phyloP scores from a whole-genome alignment of 2,888 invertebrate genomes.

The Leistus spinibarbis region DNA sequence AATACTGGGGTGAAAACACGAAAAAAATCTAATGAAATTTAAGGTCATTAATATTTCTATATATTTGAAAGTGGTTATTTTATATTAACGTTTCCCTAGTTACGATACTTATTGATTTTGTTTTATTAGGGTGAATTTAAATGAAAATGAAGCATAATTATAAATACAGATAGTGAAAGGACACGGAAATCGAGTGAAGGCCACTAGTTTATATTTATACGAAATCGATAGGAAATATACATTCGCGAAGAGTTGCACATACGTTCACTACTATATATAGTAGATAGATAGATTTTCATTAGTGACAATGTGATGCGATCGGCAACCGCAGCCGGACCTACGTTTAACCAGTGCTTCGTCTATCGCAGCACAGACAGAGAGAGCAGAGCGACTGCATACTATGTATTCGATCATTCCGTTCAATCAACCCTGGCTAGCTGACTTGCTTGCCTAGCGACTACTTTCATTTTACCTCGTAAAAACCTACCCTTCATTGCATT shows the following conservation, averaged over 20 bases:
- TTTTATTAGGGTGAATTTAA: no score
- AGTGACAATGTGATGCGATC: not conserved
- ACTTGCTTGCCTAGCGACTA: not conserved
- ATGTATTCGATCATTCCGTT: not conserved
- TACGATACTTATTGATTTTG: no score
- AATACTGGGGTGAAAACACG: no score
- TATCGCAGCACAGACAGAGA: not conserved
- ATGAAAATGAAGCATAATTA: no score
- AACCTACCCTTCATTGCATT: constrained; percentile 28
- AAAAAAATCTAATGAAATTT: no score
- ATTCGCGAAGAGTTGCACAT: not conserved
- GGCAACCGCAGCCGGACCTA: not conserved
- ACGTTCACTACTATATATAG: not conserved
- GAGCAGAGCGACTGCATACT: not conserved
- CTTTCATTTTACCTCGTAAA: constrained; percentile 28
- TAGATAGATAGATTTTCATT: not conserved
- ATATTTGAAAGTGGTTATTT: no score
- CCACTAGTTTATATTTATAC: no score
- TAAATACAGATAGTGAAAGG: no score
- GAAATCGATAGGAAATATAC: not conserved
- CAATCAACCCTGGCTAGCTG: not conserved
- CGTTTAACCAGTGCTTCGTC: not conserved
- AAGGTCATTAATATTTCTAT: no score
- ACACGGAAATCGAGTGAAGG: no score
- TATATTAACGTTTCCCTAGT: no score